Conservation (phyloP, 2,888 invertebrate species). For the Scelioninae gen. 1 region DNA sequence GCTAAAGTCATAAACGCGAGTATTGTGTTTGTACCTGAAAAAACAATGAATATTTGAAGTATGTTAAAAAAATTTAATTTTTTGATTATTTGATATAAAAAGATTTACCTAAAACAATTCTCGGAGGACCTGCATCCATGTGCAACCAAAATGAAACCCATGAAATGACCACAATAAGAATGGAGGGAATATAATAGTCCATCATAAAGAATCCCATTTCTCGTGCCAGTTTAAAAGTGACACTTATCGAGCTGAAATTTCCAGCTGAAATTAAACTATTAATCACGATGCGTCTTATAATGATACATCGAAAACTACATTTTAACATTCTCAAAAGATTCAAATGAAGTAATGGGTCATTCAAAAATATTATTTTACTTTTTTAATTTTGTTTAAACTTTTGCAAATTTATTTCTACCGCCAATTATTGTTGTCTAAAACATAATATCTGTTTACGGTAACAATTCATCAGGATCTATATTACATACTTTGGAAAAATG, state of each 20-base stretch:
- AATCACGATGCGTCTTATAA: conserved; percentile 64
- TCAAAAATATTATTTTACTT: too few species aligned
- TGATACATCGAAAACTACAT: background rate
- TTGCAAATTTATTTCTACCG: too few species aligned
- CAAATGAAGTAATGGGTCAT: too few species aligned
- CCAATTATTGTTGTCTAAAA: too few species aligned
- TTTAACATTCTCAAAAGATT: background rate
- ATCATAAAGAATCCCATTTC: conserved; percentile 94
- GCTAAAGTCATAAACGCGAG: conserved; percentile 94
- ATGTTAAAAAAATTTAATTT: too few species aligned
- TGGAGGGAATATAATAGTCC: conserved; percentile 95
- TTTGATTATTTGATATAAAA: background rate
- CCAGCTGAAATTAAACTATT: conserved; percentile 87
- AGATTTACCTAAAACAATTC: conserved; percentile 90
- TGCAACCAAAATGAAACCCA: conserved; percentile 96
- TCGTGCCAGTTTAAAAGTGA: conserved; percentile 91
- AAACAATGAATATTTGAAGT: background rate
- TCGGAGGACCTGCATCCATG: conserved; percentile 92
- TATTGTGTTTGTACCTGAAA: conserved; percentile 91
- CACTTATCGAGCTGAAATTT: conserved; percentile 92
- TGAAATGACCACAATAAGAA: conserved; percentile 93
- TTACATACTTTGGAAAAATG: too few species aligned
- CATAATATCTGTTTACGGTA: too few species aligned
- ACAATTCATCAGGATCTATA: too few species aligned
- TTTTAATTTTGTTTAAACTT: too few species aligned